Base-by-base conservation (phyloP, 2,888 invertebrate genomes). In the Pseudolycoriella hygida region DNA sequence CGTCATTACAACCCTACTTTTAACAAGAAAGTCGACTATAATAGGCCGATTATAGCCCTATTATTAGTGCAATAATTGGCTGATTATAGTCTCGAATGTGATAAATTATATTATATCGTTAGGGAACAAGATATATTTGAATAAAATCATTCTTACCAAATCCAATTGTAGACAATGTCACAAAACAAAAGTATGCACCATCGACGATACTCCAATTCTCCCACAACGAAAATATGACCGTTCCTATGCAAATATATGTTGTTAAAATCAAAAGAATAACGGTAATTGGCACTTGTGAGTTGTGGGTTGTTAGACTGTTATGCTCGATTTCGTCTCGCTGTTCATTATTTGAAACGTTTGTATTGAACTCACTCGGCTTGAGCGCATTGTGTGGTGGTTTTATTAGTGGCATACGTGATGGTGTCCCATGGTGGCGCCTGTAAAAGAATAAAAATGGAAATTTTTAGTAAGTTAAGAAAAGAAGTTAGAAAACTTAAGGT, bases 161-260 rank as follows among this genome's bases (percentile, higher is more conserved):
- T 32, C 85, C 85, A 48, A 87, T 85, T 3, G 87, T 87, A 1
- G 84, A 79, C 51, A 87, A 67, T 2, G 86, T 84, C 51, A 85
- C 80, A 62, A 87, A 87, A 60, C 86, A 85, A 64, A 86, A 85
- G 64, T 86, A 87, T 3, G 80, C 78, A 6, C 83, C 81, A 58
- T 87, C 85, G n/a, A 17, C 11, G 17, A 40, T 40, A 17, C 76
- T 77, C 82, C 84, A 84, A 54, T 79, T 77, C 57, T 81, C 82
- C 74, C 82, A 80, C n/a, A 78, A 70, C 15, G 82, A 78, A 65
- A 86, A 84, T 48, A 80, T 73, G 20, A 75, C 74, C 0, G 86
- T 85, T 2, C 87, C 87, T 10, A 79, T 66, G 54, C 78, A 77
- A 50, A 87, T 73, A 65, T 87, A 87, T 39, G 73, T 72, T 43